phyloP scores from a whole-genome alignment of 37 sponge, comb jelly and placozoan species.

The Dysidea cf. avara region DNA sequence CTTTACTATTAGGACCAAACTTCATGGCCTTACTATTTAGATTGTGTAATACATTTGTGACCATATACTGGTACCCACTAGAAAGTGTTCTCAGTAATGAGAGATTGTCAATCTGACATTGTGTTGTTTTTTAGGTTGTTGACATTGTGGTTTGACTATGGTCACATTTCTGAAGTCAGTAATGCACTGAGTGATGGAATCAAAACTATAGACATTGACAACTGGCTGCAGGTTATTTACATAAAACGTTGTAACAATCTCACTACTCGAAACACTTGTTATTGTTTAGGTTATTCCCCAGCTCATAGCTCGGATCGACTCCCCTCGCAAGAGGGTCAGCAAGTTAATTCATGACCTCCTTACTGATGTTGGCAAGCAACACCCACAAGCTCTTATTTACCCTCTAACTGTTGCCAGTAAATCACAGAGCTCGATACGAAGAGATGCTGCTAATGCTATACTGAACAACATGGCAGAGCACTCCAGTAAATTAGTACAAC shows the following conservation, averaged over 20 bases:
- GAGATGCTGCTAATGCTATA: conserved; percentile 80
- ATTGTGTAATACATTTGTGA: not conserved
- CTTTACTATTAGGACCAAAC: too few species aligned
- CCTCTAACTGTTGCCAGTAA: conserved; percentile 95
- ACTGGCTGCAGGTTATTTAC: conserved; percentile 82
- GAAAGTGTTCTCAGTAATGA: not conserved
- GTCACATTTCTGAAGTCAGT: conserved; percentile 72
- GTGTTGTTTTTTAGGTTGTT: conserved; percentile 52
- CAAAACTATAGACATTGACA: conserved; percentile 89
- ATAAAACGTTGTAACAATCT: not conserved
- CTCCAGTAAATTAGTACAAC: conserved; percentile 80
- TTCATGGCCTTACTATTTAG: too few species aligned
- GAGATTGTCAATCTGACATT: not conserved
- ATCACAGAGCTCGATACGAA: conserved; percentile 55
- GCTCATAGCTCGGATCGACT: conserved; percentile 96
- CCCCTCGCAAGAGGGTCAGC: conserved; percentile 76
- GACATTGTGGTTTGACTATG: conserved; percentile 96
- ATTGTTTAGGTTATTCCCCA: conserved; percentile 85
- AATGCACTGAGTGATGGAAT: conserved; percentile 80
- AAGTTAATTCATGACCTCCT: conserved; percentile 92
- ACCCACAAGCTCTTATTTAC: conserved; percentile 99
- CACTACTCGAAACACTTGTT: not conserved
- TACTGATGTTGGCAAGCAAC: conserved; percentile 89
- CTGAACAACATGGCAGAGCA: conserved; percentile 88
- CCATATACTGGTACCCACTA: not conserved